Percentiles rank a stretch among this genome's conserved stretches.
phyloP scores from a whole-genome alignment of 1,140 invertebrate species.

The Whitmania pigra region DNA sequence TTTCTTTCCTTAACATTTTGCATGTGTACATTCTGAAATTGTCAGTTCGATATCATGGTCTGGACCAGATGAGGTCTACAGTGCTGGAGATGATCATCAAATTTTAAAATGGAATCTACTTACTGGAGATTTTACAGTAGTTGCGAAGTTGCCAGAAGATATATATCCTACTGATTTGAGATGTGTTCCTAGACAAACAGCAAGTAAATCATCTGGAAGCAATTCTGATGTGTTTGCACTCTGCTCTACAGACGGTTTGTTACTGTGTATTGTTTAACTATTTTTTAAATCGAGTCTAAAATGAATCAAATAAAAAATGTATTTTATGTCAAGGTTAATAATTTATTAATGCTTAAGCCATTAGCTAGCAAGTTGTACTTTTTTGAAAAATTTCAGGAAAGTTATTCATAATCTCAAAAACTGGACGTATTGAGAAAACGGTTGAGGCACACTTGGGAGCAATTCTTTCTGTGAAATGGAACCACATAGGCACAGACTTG shows the following conservation, averaged over 20 bases:
- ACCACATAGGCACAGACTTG: conserved; percentile 76
- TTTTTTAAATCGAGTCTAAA: neutral
- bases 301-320: conserved; percentile 4
- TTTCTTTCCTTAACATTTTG: no score
- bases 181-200: conserved; percentile 52
- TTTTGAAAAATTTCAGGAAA: conserved; percentile 49
- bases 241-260: conserved; percentile 68
- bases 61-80: conserved; percentile 78
- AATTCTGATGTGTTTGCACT: conserved; percentile 70
- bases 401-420: conserved; percentile 73
- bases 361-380: no score
- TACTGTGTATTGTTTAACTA: neutral
- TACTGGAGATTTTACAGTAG: conserved; percentile 56
- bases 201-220: conserved; percentile 52
- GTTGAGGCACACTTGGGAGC: conserved; percentile 82
- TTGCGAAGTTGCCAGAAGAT: conserved; percentile 65
- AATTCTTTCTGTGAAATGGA: conserved; percentile 66
- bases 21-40: conserved; percentile 45
- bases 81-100: conserved; percentile 79
- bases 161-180: conserved; percentile 78
- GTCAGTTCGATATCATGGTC: conserved; percentile 81
- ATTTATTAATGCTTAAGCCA: neutral
- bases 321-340: neutral
- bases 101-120: conserved; percentile 75
- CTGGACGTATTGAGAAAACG: conserved; percentile 78